Evolutionary conservation across 2,797 vertebrate species (phyloP).

Genomic region (Rhodeus uyekii): DNA sequence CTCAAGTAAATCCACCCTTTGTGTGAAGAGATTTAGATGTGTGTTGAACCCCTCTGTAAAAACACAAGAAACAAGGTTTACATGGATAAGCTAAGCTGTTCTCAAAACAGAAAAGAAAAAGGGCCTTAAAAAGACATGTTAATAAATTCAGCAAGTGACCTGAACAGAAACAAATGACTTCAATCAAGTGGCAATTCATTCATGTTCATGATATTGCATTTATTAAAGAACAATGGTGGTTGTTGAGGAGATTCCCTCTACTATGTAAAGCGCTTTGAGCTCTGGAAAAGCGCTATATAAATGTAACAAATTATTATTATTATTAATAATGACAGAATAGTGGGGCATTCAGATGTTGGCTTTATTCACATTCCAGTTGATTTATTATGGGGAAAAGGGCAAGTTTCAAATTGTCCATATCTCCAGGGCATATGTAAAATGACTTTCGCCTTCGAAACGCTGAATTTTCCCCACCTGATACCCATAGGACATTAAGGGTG

Average conservation of each 20-base stretch:
- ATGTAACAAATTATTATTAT: too few relatives aligned
- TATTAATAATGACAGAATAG: not conserved
- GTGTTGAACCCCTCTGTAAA: slow-evolving; percentile 43
- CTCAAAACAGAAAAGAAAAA: not conserved
- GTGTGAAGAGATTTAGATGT: slow-evolving; percentile 58
- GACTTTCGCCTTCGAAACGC: not conserved
- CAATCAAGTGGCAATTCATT: not conserved
- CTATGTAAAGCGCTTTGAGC: too few relatives aligned
- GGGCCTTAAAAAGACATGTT: not conserved
- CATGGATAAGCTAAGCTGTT: slow-evolving; percentile 5
- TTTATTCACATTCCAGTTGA: not conserved
- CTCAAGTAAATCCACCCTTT: slow-evolving; percentile 78
- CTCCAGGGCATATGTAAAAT: not conserved
- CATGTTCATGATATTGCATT: not conserved
- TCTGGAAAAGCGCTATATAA: too few relatives aligned
- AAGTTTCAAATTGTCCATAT: slow-evolving; percentile 11
- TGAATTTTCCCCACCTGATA: slow-evolving; percentile 21
- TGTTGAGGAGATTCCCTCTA: too few relatives aligned
- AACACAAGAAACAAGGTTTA: not conserved
- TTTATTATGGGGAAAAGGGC: not conserved
- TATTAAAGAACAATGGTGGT: not conserved
- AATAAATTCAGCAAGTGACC: not conserved
- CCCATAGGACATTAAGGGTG: slow-evolving; percentile 9
- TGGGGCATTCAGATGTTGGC: not conserved
- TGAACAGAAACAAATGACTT: not conserved